Base-by-base conservation (phyloP, 2,113 vertebrate genomes). In the Motacilla alba region DNA sequence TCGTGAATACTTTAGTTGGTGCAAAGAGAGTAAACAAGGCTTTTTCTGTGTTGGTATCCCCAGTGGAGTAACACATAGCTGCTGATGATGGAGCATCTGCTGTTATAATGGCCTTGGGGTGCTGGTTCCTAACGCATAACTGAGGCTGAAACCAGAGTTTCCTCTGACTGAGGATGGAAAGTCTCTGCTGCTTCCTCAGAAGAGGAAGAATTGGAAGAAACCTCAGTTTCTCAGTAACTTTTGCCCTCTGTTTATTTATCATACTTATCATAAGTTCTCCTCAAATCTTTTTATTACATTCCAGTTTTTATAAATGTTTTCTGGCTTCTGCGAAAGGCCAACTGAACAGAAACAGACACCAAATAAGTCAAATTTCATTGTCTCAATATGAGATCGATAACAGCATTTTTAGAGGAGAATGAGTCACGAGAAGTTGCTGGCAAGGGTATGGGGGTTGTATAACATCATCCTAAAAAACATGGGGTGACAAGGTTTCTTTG, bases 381-480 rank as follows among this genome's bases (percentile, higher is more conserved):
- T 93, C 83, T 86, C 50, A 77, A 90, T 92, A 50, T 47, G 50
- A 90, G 85, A 94, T 97, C 20, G 5, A 95, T 96, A 94, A 68
- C 37, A 88, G 30, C n/a, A 52, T 90, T 96, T 95, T 89, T 56
- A 92, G 73, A 88, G 72, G 55, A 83, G 88, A 76, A 70, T 87
- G 82, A 88, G 49, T 93, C 90, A 90, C 1, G 2, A 86, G 64
- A 82, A 91, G 44, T 72, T 93, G 79, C 64, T 94, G 92, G 85
- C 56, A 88, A 82, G 73, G 52, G 28, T 78, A 46, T 69, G 60
- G 64, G 72, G 26, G 39, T 47, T 74, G 63, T 88, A 83, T 90
- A 95, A 88, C n/a, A 84, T 86, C 41, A 85, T 89, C 82, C 63
- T 63, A 56, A 94, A 92, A 95, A 87, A 13, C 49, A 53, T 59